phyloP scores from a whole-genome alignment of 2,797 vertebrate genomes.

The Diplodus sargus region DNA sequence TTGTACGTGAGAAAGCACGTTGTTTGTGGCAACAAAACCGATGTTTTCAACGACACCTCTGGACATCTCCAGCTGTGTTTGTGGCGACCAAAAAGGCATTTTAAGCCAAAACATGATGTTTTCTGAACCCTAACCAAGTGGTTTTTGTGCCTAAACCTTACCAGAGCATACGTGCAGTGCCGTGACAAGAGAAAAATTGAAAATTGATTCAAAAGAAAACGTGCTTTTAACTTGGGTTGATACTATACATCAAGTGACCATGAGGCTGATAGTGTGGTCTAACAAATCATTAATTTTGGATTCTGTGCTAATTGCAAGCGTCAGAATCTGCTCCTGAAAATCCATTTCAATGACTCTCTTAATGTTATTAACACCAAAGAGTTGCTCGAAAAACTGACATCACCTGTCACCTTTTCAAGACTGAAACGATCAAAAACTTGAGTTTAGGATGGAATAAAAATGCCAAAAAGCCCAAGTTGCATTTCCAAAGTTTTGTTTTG shows the following conservation, averaged over 20 bases:
- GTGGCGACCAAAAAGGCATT: too few species aligned
- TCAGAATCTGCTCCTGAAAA: neutral
- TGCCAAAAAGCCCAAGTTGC: neutral
- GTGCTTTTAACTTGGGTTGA: too few species aligned
- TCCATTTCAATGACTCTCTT: neutral
- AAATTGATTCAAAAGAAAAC: too few species aligned
- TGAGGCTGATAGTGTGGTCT: neutral
- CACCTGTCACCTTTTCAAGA: neutral
- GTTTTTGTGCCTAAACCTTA: too few species aligned
- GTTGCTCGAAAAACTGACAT: neutral
- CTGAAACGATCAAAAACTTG: neutral
- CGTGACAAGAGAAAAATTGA: too few species aligned
- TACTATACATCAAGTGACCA: neutral
- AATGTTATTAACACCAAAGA: neutral
- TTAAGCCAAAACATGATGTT: too few species aligned
- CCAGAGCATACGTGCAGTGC: too few species aligned
- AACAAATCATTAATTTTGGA: neutral
- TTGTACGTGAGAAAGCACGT: too few species aligned
- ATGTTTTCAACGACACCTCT: too few species aligned
- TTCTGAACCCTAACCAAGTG: too few species aligned
- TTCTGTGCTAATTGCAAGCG: neutral
- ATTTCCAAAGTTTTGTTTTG: neutral
- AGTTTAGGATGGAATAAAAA: neutral
- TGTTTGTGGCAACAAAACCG: too few species aligned
- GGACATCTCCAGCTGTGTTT: too few species aligned